Evolutionary conservation across 2,113 vertebrate species (phyloP).

Genomic region (Tichodroma muraria): DNA sequence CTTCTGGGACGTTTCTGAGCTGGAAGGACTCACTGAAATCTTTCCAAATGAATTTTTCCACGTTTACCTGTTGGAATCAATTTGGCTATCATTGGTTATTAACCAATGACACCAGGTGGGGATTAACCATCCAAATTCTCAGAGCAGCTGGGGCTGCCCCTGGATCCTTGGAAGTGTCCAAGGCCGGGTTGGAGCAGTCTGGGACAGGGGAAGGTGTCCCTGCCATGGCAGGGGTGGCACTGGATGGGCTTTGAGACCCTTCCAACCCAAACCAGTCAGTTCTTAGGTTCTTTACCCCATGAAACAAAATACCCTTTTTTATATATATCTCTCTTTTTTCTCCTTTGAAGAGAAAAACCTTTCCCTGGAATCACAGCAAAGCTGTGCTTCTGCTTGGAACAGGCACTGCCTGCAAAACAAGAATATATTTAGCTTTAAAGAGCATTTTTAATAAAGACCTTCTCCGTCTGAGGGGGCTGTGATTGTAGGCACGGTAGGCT

Average conservation of each 20-base stretch:
- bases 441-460: constrained; percentile 12
- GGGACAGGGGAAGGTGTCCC: background rate
- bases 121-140: background rate
- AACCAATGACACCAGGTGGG: background rate
- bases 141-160: background rate
- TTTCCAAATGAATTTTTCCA: background rate
- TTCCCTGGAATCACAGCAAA: background rate
- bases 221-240: background rate
- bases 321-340: background rate
- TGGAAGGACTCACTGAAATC: background rate
- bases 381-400: background rate
- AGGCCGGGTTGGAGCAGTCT: background rate
- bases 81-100: fast-evolving
- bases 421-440: constrained; percentile 12
- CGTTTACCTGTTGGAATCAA: fast-evolving
- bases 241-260: fast-evolving
- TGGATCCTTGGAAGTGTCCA: background rate
- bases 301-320: background rate
- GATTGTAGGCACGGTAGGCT: background rate
- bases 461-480: background rate
- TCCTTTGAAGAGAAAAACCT: background rate
- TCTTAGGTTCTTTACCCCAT: background rate
- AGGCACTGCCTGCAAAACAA: background rate
- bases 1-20: background rate
- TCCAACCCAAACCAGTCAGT: background rate